phyloP scores from a whole-genome alignment of 2,797 vertebrate genomes.

The Myoxocephalus aenaeus region DNA sequence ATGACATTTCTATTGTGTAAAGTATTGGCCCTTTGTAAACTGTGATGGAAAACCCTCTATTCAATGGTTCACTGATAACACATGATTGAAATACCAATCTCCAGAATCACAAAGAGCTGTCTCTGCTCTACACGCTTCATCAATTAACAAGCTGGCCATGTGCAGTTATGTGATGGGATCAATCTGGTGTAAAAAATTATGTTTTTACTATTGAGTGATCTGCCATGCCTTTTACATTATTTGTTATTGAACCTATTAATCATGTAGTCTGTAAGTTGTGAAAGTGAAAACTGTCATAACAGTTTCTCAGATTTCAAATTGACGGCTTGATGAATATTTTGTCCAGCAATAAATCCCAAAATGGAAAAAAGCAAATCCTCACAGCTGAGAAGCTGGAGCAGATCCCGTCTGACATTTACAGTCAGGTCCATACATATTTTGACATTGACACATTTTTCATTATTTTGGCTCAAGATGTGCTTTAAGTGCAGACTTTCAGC shows the following conservation, averaged over 20 bases:
- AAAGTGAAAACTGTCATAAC: not conserved
- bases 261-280: not conserved
- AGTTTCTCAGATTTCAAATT: not conserved
- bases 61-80: not conserved
- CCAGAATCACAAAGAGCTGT: not conserved
- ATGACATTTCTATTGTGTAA: conserved; percentile 40
- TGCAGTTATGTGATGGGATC: not conserved
- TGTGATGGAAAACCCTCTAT: not conserved
- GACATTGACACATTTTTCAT: too few species aligned
- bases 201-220: not conserved
- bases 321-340: not conserved
- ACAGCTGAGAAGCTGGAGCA: not conserved
- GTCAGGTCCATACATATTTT: too few species aligned
- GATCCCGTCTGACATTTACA: too few species aligned
- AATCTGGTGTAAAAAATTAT: not conserved
- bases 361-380: not conserved
- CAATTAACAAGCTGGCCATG: not conserved
- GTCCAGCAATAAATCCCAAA: not conserved
- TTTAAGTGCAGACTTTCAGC: too few species aligned
- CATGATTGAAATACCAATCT: not conserved
- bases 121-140: not conserved
- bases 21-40: conserved; percentile 30
- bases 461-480: too few species aligned
- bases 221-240: not conserved
- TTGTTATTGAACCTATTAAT: not conserved